These are phyloP conservation scores for Lagenorhynchus albirostris DNA, from an alignment of 2,113 vertebrate genomes.

Conservation along the genomic window DNA sequence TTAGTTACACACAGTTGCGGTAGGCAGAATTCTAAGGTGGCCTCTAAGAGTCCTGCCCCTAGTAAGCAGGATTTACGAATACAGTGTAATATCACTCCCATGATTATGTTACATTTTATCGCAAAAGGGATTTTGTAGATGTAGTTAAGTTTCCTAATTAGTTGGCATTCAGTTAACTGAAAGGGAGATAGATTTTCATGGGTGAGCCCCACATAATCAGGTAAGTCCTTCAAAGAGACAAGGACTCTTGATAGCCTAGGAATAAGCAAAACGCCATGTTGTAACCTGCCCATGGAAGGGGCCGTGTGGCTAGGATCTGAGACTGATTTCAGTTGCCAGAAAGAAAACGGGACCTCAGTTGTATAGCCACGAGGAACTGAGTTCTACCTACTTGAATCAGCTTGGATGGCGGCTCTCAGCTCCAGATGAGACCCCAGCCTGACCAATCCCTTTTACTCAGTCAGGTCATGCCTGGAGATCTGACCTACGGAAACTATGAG, in stretches of 20 bases:
- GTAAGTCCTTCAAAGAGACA: not conserved
- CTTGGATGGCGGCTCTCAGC: not conserved
- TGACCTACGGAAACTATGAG: not conserved
- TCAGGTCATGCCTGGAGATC: not conserved
- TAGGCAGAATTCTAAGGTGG: not conserved
- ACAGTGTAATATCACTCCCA: fast-evolving
- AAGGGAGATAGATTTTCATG: not conserved
- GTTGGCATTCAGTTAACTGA: not conserved
- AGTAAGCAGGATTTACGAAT: not conserved
- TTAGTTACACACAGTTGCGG: not conserved
- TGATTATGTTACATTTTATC: not conserved
- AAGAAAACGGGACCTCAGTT: not conserved
- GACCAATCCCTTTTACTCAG: not conserved
- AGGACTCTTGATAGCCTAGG: not conserved
- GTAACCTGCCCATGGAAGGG: not conserved
- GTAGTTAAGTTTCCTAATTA: not conserved
- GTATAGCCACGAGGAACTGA: not conserved
- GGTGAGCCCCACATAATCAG: not conserved
- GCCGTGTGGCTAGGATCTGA: not conserved
- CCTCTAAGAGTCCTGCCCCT: not conserved
- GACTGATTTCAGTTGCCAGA: not conserved
- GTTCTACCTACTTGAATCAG: not conserved
- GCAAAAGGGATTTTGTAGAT: not conserved
- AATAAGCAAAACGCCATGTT: not conserved
- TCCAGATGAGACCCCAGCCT: not conserved